Evolutionary conservation across 2,888 invertebrate species (phyloP), one percentile per base, ranked within the genome.

Genomic region (Idaea dimidiata): DNA sequence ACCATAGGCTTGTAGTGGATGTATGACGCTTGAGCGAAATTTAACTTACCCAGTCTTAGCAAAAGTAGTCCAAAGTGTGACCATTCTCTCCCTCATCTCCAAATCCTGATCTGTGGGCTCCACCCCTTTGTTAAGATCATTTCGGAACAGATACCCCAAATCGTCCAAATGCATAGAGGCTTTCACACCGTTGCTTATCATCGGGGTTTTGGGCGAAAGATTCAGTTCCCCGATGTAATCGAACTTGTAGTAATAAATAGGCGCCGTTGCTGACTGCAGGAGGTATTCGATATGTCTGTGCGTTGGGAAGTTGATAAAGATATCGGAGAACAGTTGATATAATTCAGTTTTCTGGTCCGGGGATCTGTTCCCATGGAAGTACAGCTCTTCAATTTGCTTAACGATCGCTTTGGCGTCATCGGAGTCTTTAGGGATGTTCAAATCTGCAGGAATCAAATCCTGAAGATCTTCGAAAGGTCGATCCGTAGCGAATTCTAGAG

Each of bases 31-130:
- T 54, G 17, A 17, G 54, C 6, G 58, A 54, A 31, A 64, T 66
- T 53, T 24, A 33, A 78, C 91, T 88, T 69, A 93, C 93, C 93
- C 91, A 69, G 80, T 75, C 76, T 92, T 93, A 18, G 91, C 90
- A 61, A 93, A 93, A 76, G 93, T 93, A 6, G 91, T 91, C 90
- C 92, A 91, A 1, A 93, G 75, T 53, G 86, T 73, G 24, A 92
- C 65, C 83, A 92, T 84, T 58, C 87, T 75, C 71, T 92, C 92
- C 72, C 91, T 84, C 79, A 84, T 86, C 70, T 86, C 87, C 6
- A 84, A 16, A 76, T 92, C 92, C 66, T 84, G 78, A 6, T 83
- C 68, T 10, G 86, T 84, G 0, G 86, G 84, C 65, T 83, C 83
- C 24, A 84, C 78, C 7, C 82, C 83, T 32, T 82, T 82, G 74